Base-by-base conservation (phyloP, 2,888 invertebrate species). In the Charanyca ferruginea region DNA sequence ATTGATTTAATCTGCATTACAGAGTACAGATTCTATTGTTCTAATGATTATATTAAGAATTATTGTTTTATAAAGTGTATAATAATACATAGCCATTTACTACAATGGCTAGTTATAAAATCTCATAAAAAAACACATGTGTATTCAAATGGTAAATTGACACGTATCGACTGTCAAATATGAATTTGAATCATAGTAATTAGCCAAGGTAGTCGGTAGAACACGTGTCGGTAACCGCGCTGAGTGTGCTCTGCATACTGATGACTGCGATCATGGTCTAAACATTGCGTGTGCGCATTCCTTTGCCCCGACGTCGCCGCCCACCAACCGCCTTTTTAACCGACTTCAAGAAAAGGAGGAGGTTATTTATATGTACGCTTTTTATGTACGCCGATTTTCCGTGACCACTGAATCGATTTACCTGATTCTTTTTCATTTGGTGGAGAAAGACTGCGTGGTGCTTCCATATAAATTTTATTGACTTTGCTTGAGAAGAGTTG, bases 211-310 rank as follows among this genome's bases (percentile, higher is more conserved):
- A 90, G 87, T 85, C 81, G 83, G 85, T 84, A 71, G 83, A 89
- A 93, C 93, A 92, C 88, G 90, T 92, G 93, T 93, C 85, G 87
- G 92, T 89, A 90, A 88, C 90, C 87, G 89, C 85, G 77, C 69
- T 74, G 78, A 77, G 81, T 89, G 90, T 89, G 93, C 81, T 83
- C 80, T 74, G 95, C 92, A 95, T 95, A 93, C 90, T 93, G 93
- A 95, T 82, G 63, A 77, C 68, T 65, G 66, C 67, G 70, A 73
- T 94, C 89, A 83, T 84, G 85, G 83, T 84, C 77, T 81, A 84
- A 85, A 86, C 89, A 85, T 87, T 90, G 91, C 89, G 87, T 88
- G 92, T 88, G 89, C 90, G 89, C 94, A 94, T 94, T 94, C 94
- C 92, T 80, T 53, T 22, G 74, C 63, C 23, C 47, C 71, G 62